Conservation (phyloP, 2,888 invertebrate genomes). For the Tetanocera ferruginea region DNA sequence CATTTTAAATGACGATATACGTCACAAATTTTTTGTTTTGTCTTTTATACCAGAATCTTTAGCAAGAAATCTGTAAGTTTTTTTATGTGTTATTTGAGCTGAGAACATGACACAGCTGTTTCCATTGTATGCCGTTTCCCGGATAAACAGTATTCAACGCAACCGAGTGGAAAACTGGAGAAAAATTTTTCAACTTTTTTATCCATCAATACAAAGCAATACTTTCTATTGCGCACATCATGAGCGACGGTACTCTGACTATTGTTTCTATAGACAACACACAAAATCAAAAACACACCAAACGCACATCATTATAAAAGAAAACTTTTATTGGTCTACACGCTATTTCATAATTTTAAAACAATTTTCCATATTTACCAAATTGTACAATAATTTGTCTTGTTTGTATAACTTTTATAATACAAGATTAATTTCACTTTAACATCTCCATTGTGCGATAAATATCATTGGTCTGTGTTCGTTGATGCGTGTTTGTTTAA, state of each 20-base stretch:
- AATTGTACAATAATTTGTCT: neutral
- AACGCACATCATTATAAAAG: neutral
- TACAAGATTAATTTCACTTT: conserved; percentile 62
- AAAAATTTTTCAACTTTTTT: neutral
- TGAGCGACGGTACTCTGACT: neutral
- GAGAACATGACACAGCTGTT: conserved; percentile 57
- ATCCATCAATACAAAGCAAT: neutral
- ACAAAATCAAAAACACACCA: neutral
- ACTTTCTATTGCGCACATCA: neutral
- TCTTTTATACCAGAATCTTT: too few species aligned
- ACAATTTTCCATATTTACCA: conserved; percentile 6
- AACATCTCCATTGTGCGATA: conserved; percentile 55
- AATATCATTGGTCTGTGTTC: neutral
- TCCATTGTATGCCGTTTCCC: conserved; percentile 65
- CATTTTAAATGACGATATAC: too few species aligned
- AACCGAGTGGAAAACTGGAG: conserved; percentile 7
- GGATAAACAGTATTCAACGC: conserved; percentile 56
- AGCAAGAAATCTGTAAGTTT: neutral
- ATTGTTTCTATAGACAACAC: conserved; percentile 6
- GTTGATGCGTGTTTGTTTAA: conserved; percentile 46
- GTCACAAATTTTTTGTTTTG: too few species aligned
- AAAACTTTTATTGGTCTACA: conserved; percentile 14
- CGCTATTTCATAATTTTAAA: conserved; percentile 30
- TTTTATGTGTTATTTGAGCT: neutral
- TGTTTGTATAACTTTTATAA: conserved; percentile 46